phyloP scores from a whole-genome alignment of 2,113 vertebrate genomes.

The Ceyx cyanopectus region DNA sequence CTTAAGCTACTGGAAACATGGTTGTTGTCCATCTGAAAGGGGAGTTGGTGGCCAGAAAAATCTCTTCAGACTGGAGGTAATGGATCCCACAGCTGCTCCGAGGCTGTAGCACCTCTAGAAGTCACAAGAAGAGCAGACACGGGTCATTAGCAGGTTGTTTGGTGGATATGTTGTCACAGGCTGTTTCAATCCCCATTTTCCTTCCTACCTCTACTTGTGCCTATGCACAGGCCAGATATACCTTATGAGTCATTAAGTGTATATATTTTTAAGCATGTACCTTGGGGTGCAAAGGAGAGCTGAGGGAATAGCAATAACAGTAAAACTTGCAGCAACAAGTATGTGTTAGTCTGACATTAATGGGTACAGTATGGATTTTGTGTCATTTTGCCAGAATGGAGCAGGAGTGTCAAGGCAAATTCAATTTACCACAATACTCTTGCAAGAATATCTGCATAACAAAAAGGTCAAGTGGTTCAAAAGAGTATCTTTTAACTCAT shows the following conservation, averaged over 20 bases:
- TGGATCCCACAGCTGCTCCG: not conserved
- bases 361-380: constrained; percentile 69
- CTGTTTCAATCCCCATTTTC: not conserved
- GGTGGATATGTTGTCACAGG: accelerated
- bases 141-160: not conserved
- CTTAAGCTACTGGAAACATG: accelerated
- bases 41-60: not conserved
- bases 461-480: constrained; percentile 67
- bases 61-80: not conserved
- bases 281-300: constrained; percentile 28
- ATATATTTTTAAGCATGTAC: constrained; percentile 20
- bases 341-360: constrained; percentile 64
- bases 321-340: constrained; percentile 71
- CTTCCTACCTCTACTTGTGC: not conserved
- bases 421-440: constrained; percentile 47
- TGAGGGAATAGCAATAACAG: constrained; percentile 45
- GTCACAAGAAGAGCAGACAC: not conserved
- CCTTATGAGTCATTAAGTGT: not conserved
- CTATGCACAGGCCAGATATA: not conserved
- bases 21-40: not conserved
- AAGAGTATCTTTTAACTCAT: constrained; percentile 25
- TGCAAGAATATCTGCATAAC: constrained; percentile 67
- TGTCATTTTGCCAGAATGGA: constrained; percentile 68
- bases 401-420: constrained; percentile 61
- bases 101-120: not conserved